Percentiles rank a stretch among this genome's conserved stretches.
Conservation (phyloP, 1,140 invertebrate genomes). For the Leptestheria dahalacensis region DNA sequence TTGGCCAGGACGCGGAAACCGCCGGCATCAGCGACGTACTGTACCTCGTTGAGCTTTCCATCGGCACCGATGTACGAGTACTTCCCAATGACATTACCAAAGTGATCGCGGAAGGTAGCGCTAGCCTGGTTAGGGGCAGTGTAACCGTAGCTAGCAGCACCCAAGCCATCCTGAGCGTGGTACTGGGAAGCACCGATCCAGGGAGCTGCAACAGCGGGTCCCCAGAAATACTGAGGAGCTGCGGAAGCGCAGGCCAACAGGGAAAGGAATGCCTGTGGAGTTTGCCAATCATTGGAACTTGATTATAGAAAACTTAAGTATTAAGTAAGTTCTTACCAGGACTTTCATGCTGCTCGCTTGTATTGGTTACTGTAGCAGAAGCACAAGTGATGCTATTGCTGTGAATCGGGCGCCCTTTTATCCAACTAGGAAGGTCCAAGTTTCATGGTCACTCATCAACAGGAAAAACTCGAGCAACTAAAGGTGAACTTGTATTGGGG, state of each 20-base stretch:
- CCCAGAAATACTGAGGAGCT: constrained; percentile 4
- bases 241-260: constrained; percentile 9
- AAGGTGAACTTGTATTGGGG: too few species aligned
- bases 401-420: background rate
- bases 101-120: constrained; percentile 27
- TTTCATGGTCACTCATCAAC: background rate
- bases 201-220: background rate
- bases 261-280: background rate
- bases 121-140: constrained; percentile 35
- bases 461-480: too few species aligned
- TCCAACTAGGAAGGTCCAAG: background rate
- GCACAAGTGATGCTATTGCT: background rate
- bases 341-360: constrained; percentile 9
- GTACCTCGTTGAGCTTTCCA: constrained; percentile 32
- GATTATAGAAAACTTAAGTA: background rate
- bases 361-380: background rate
- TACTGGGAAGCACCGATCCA: constrained; percentile 25
- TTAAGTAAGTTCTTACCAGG: constrained; percentile 8
- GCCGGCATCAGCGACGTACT: constrained; percentile 31
- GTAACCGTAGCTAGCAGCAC: constrained; percentile 39
- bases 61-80: constrained; percentile 16
- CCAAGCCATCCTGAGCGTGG: constrained; percentile 44
- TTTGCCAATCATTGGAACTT: background rate
- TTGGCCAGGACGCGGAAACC: constrained; percentile 38
- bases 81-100: constrained; percentile 15